These are phyloP conservation scores for Anseranas semipalmata DNA, from an alignment of 2,113 vertebrate species.

Conservation along the genomic window DNA sequence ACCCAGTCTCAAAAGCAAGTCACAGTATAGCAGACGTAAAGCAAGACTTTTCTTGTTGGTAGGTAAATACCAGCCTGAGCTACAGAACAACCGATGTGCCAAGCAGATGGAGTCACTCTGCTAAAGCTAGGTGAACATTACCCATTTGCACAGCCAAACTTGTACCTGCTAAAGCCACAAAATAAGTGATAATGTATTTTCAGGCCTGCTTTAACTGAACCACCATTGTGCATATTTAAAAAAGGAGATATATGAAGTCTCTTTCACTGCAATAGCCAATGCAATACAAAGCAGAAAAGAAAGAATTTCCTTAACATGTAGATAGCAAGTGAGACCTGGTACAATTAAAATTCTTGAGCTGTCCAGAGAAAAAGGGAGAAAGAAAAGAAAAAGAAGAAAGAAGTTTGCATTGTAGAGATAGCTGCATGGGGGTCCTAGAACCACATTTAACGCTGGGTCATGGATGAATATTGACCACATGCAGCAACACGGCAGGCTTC, in stretches of 20 bases:
- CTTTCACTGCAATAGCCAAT: background rate
- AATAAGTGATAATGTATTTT: rapidly evolving
- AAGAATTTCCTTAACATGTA: background rate
- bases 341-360: background rate
- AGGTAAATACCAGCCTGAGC: background rate
- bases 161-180: background rate
- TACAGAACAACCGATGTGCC: background rate
- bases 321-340: background rate
- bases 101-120: background rate
- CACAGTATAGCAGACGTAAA: background rate
- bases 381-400: rapidly evolving
- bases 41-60: background rate
- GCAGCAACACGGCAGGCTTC: background rate
- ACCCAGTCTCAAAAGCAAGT: background rate
- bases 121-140: background rate
- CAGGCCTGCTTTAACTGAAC: background rate
- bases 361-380: rapidly evolving
- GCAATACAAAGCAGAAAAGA: background rate
- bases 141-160: background rate
- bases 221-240: background rate
- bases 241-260: background rate
- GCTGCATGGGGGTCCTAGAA: background rate
- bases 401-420: background rate
- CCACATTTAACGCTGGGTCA: background rate
- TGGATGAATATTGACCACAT: background rate